Evolutionary conservation across 2,797 vertebrate species (phyloP), one percentile per base, ranked within the genome.

Genomic region (Danio tinwini): DNA sequence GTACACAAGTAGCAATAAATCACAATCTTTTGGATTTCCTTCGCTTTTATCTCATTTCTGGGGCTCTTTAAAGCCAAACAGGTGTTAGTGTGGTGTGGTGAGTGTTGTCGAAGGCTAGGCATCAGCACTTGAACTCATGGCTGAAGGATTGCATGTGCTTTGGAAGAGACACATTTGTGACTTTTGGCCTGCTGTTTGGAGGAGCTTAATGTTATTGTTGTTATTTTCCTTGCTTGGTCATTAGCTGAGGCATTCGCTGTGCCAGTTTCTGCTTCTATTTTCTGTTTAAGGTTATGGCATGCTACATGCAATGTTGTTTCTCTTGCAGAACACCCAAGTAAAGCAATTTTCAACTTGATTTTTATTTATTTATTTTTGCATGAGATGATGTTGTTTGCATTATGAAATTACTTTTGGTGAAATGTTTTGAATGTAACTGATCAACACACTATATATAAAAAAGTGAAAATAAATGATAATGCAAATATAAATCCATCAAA

Each of bases 1-100:
- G 81, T 86, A 93, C 85, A 95, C 95, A 96, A 95, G 96, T 93
- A 95, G 95, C 94, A 96, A 98, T 99, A 98, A 96, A 98, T 99
- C 96, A 98, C 95, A 96, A 96, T 96, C 93, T 92, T 94, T 93
- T 95, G 95, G 96, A 94, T 96, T 96, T 96, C 96, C 91, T 90
- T 90, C 87, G 90, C 78, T 76, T 85, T 70, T 81, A 83, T 87
- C 72, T 84, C 74, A 81, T 82, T 83, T 73, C 65, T 77, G 58
- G 16, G 39, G 58, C 40, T 40, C 47, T 85, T 71, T 86, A 70
- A 68, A 76, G 93, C 95, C 93, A 92, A 94, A 92, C 93, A 92
- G 87, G 94, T 93, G 90, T 90, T 93, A 92, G 93, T 93, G 92
- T 92, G 92, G 90, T 93, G 91, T 85, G 92, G 95, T 88, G 86